phyloP scores from a whole-genome alignment of 2,113 vertebrate species.

The Pygoscelis antarcticus region DNA sequence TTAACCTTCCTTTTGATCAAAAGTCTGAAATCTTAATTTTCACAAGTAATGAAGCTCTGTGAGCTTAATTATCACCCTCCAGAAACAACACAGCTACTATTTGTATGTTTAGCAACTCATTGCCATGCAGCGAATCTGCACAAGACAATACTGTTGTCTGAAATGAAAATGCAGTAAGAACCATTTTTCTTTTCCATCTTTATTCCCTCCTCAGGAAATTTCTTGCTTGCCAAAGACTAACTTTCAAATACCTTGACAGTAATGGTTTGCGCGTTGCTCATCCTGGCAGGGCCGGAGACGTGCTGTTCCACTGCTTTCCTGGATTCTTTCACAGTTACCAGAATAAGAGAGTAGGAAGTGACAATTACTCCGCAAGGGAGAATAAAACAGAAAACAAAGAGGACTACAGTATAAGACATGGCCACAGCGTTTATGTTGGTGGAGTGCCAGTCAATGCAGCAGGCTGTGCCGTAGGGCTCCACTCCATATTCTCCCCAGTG shows the following conservation, averaged over 20 bases:
- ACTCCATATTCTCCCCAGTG: conserved; percentile 80
- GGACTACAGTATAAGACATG: conserved; percentile 72
- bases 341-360: conserved; percentile 76
- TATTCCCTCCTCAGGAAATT: not conserved
- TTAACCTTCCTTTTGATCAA: not conserved
- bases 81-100: not conserved
- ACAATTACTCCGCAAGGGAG: conserved; percentile 76
- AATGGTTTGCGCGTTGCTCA: conserved; percentile 72
- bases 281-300: conserved; percentile 31
- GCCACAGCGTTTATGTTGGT: conserved; percentile 64
- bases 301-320: conserved; percentile 76
- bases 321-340: conserved; percentile 75
- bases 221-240: not conserved
- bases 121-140: not conserved
- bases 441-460: conserved; percentile 80
- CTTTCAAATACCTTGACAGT: conserved; percentile 77
- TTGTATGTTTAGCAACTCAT: not conserved
- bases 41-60: not conserved
- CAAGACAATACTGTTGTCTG: not conserved
- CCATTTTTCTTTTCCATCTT: not conserved
- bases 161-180: not conserved
- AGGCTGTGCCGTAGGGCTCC: conserved; percentile 82
- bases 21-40: not conserved
- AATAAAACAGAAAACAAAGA: conserved; percentile 81
- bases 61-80: not conserved